Evolutionary conservation across 2,888 invertebrate genomes (phyloP).

Genomic region (Icerya purchasi): DNA sequence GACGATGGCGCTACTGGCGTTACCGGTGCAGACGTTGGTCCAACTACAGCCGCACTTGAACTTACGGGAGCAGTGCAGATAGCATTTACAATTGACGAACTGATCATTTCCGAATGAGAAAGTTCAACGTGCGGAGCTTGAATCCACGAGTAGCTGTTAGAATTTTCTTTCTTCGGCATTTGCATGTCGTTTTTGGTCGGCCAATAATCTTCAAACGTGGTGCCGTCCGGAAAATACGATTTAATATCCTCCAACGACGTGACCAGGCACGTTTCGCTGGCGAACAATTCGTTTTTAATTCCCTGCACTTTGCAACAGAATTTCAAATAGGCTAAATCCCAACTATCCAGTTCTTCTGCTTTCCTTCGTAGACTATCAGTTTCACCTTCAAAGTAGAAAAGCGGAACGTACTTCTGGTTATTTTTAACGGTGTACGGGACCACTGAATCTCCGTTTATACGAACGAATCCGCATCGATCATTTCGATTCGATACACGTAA

Average conservation of each 20-base stretch:
- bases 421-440: slow-evolving; percentile 76
- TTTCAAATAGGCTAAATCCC: slow-evolving; percentile 80
- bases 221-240: slow-evolving; percentile 72
- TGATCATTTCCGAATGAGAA: neutral
- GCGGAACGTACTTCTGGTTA: slow-evolving; percentile 66
- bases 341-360: slow-evolving; percentile 67
- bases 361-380: slow-evolving; percentile 76
- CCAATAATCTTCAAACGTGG: slow-evolving; percentile 82
- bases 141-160: slow-evolving; percentile 17
- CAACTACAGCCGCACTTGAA: slow-evolving; percentile 6
- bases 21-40: neutral
- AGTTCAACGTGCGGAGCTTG: slow-evolving; percentile 17
- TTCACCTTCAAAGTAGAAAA: slow-evolving; percentile 77
- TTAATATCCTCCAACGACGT: slow-evolving; percentile 76
- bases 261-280: slow-evolving; percentile 73
- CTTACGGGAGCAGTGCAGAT: slow-evolving; percentile 2
- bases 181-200: slow-evolving; percentile 57
- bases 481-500: slow-evolving; percentile 30
- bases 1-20: slow-evolving; percentile 14
- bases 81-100: slow-evolving; percentile 2
- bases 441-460: slow-evolving; percentile 79
- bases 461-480: slow-evolving; percentile 63
- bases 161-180: slow-evolving; percentile 19
- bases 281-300: slow-evolving; percentile 72
- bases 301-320: slow-evolving; percentile 89